Evolutionary conservation across 2,888 invertebrate species (phyloP), one percentile per base, ranked within the genome.

Genomic region (Portevinia maculata): DNA sequence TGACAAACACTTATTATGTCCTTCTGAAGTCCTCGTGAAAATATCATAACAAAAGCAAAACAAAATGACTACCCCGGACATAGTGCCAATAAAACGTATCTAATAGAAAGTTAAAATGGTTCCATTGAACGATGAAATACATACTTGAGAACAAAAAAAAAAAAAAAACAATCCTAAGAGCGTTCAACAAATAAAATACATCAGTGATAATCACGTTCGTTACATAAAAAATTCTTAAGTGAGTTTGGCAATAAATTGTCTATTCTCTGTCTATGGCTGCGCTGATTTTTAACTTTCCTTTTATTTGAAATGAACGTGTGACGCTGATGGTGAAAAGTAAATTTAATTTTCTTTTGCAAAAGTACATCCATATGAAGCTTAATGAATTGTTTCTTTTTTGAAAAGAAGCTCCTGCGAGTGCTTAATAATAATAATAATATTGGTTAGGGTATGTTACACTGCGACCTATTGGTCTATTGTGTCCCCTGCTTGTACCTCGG

Each of bases 171-270:
- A 24, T 24, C 19, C 11, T 13, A 34, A 34, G 9, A 60, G 13
- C 44, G 46, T 44, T 34, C 44, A 60, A 60, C 46, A 34, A 19
- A 21, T 21, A 34, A 44, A 44, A 55, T 46, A 46, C 46, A 46
- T 34, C 55, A 24, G 15, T 32, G 44, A 55, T 46, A 55, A 46
- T 34, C 67, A 67, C 67, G 53, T 67, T 53, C 44, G 34, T 32
- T 34, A 24, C 41, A 28, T 46, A 67, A 19, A 46, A 67, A 55
- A 55, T 34, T 46, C 44, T 34, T 37, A 55, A 67, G 67, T 46
- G 34, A 46, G 67, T 46, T 67, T 55, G 46, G 46, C 55, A 67
- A 55, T 67, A 67, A 67, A 67, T 55, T 67, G 13, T 5, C 15
- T 41, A 15, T 52, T 28, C n/a, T 21, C 4, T 34, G 3, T 19